Evolutionary conservation across 1,140 invertebrate species (phyloP), one percentile per base, ranked within the genome.

Genomic region (Platorchestia sp.): DNA sequence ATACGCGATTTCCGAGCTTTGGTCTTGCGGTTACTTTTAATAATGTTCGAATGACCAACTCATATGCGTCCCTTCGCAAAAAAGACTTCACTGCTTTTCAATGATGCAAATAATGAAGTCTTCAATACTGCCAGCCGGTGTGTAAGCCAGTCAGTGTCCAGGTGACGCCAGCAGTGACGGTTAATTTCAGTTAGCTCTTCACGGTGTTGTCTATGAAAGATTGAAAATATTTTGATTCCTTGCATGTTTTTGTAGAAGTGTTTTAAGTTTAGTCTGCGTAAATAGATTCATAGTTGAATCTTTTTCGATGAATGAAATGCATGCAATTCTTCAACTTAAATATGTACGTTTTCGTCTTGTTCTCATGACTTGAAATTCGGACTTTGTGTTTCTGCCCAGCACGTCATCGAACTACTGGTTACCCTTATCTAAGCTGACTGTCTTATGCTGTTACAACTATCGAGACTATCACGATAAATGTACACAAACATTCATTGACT

Each of bases 51-150:
- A 89, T 42, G 87, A 42, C 87, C 14, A 41, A 16, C 87, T 89
- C 42, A 10, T 89, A 42, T 44, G 41, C n/a, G 5, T 42, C 42
- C 27, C 43, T 89, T 89, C 87, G 14, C 3, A 42, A 89, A 89
- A 41, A 42, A 89, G 27, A 42, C 36, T 14, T 7, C 7, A 89
- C 87, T 3, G 87, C 42, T 41, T 89, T 89, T 89, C n/a, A 42
- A 89, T 89, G n/a, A 89, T 89, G 87, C 43, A 42, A 42, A 44
- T 89, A 89, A 89, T 89, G 87, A 89, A 89, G 41, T 27, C 41
- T 36, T 14, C 10, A 3, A 36, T 75, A 27, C 14, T 22, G 27
- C 59, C 1, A 75, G 59, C 14, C 59, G 36, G 59, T 75, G 7
- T 36, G 59, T 36, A 10, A 10, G 3, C 59, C 59, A 36, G 14